Conservation (phyloP, 2,113 vertebrate species). For the Meleagris gallopavo region DNA sequence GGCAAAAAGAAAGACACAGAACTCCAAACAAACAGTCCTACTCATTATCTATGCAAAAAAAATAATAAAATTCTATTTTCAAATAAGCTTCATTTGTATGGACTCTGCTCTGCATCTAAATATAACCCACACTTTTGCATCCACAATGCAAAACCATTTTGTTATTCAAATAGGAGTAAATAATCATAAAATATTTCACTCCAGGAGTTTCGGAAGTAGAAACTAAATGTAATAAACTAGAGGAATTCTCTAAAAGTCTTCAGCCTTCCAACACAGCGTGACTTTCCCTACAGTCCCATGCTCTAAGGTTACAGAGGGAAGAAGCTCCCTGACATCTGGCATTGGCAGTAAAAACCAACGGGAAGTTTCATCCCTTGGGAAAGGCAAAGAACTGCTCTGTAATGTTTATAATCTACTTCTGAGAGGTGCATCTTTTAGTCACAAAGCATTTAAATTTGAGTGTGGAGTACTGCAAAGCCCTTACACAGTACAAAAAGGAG, state of each 20-base stretch:
- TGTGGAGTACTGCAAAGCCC: not conserved
- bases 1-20: rapidly evolving
- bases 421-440: not conserved
- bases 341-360: not conserved
- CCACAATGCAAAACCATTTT: not conserved
- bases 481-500: not conserved
- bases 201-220: not conserved
- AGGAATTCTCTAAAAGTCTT: not conserved
- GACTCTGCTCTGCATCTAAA: not conserved
- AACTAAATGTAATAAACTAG: not conserved
- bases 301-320: not conserved
- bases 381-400: not conserved
- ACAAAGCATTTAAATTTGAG: not conserved
- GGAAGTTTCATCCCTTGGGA: not conserved
- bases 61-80: not conserved
- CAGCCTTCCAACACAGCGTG: not conserved
- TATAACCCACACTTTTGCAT: not conserved
- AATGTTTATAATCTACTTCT: not conserved
- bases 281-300: not conserved
- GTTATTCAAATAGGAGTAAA: not conserved
- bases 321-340: not conserved
- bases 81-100: not conserved
- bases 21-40: not conserved
- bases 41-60: not conserved
- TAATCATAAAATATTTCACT: not conserved